A percentile compares a stretch with the other conserved stretches of the same genome.
These are phyloP conservation scores for Ceratothoa steindachneri DNA, from an alignment of 2,888 invertebrate genomes.

Conservation along the genomic window DNA sequence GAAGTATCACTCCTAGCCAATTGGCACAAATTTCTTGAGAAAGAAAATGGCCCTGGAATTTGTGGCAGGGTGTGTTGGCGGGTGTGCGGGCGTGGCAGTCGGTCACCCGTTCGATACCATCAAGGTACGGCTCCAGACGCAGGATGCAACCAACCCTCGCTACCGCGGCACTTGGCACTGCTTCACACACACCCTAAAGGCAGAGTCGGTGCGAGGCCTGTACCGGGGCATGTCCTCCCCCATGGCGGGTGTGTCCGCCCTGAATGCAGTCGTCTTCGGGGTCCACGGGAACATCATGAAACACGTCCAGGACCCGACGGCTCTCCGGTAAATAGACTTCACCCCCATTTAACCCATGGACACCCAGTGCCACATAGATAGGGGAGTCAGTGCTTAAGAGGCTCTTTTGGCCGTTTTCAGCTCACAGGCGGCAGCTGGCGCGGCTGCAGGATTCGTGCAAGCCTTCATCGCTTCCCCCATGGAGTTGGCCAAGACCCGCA, in stretches of 20 bases:
- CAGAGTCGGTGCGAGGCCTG: conserved; percentile 69
- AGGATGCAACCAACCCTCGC: conserved; percentile 61
- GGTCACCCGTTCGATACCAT: conserved; percentile 90
- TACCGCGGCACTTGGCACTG: conserved; percentile 73
- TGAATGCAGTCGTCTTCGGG: conserved; percentile 92
- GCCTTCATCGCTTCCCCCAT: conserved; percentile 80
- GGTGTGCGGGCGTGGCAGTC: conserved; percentile 82
- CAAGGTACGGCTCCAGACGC: conserved; percentile 72
- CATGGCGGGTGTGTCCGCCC: conserved; percentile 77
- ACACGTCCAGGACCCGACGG: conserved; percentile 62
- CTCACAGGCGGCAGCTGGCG: conserved; percentile 62
- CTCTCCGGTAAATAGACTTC: conserved; percentile 55
- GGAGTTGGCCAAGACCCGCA: conserved; percentile 82
- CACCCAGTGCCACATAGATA: too few relatives aligned
- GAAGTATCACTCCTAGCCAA: too few relatives aligned
- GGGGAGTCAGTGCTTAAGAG: too few relatives aligned
- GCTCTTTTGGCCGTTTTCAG: conserved; percentile 18
- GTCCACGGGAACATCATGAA: conserved; percentile 79
- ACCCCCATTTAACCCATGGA: too few relatives aligned
- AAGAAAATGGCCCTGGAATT: too few relatives aligned
- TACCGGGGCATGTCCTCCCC: conserved; percentile 89
- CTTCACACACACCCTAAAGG: conserved; percentile 65
- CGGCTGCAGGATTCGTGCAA: conserved; percentile 76
- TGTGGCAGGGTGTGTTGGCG: too few relatives aligned
- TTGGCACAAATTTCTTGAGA: too few relatives aligned